Conservation (phyloP, 2,888 invertebrate genomes). For the Synanthedon tipuliformis region DNA sequence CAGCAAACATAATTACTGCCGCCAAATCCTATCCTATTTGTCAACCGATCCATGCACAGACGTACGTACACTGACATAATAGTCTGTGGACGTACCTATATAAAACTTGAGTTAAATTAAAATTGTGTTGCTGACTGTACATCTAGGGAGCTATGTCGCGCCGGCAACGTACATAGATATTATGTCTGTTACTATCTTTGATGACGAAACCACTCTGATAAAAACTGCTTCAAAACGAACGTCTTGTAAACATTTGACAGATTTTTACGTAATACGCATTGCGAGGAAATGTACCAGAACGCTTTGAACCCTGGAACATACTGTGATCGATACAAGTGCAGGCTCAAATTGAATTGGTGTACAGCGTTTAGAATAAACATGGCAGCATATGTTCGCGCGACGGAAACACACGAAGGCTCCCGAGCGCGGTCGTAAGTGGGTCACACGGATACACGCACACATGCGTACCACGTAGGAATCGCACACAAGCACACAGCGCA, state of each 20-base stretch:
- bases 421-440: conserved; percentile 63
- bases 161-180: no score
- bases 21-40: no score
- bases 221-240: conserved; percentile 21
- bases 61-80: no score
- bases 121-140: no score
- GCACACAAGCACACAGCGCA: conserved; percentile 29
- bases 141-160: no score
- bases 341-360: conserved; percentile 36
- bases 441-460: conserved; percentile 58
- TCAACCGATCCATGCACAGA: no score
- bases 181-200: no score
- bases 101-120: no score
- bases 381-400: conserved; percentile 46
- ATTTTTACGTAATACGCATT: conserved; percentile 32
- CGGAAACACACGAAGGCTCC: conserved; percentile 48
- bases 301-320: background rate
- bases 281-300: conserved; percentile 2
- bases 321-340: background rate
- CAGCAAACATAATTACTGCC: no score
- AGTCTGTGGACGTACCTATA: no score
- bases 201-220: conserved; percentile 24
- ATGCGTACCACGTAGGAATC: conserved; percentile 8
- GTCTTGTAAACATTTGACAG: conserved; percentile 25
- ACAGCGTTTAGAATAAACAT: conserved; percentile 20